phyloP scores from a whole-genome alignment of 2,797 vertebrate genomes.

The Thalassophryne amazonica region DNA sequence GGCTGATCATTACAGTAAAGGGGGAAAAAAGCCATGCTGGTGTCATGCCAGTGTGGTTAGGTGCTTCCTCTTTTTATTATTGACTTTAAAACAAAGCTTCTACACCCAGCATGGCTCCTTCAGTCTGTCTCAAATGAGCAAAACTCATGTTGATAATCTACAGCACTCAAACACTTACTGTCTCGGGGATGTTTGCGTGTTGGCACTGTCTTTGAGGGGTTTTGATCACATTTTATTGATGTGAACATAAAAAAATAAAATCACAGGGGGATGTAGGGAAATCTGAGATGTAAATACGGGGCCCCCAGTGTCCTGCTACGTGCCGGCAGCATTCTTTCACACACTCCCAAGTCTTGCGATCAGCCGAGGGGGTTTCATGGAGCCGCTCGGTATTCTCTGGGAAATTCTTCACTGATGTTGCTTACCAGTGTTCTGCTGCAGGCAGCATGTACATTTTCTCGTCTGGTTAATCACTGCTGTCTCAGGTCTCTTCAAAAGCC shows the following conservation, averaged over 20 bases:
- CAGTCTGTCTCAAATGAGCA: constrained; percentile 31
- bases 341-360: constrained; percentile 65
- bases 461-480: background rate
- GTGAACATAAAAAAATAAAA: constrained; percentile 16
- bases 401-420: constrained; percentile 53
- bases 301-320: constrained; percentile 47
- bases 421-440: constrained; percentile 18
- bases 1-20: constrained; percentile 17
- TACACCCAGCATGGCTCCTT: constrained; percentile 49
- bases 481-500: background rate
- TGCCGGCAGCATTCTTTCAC: constrained; percentile 75
- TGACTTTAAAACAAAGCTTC: constrained; percentile 43
- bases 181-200: constrained; percentile 12
- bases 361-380: constrained; percentile 49
- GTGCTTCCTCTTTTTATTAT: constrained; percentile 46
- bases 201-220: background rate
- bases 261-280: background rate
- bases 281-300: constrained; percentile 50
- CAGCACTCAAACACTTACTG: constrained; percentile 4
- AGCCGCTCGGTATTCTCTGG: constrained; percentile 57
- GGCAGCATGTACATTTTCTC: constrained; percentile 8
- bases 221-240: constrained; percentile 24
- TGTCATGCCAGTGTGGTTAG: constrained; percentile 38
- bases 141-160: constrained; percentile 28
- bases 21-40: constrained; percentile 53